Evolutionary conservation across 2,797 vertebrate species (phyloP).

Genomic region (Masticophis lateralis): DNA sequence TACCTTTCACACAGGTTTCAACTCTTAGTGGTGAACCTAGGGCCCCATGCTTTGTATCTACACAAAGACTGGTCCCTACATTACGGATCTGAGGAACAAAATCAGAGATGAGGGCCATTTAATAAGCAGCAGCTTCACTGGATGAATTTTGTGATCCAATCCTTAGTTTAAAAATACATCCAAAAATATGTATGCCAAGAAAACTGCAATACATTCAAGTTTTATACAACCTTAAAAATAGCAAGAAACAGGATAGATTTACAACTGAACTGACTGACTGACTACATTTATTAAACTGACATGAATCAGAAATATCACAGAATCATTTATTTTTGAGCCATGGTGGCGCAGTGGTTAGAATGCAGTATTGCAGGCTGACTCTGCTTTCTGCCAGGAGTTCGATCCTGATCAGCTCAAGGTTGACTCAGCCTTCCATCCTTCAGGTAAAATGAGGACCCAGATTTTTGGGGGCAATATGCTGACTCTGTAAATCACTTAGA

Average conservation of each 20-base stretch:
- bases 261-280: background rate
- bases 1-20: constrained; percentile 85
- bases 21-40: constrained; percentile 84
- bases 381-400: background rate
- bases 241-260: background rate
- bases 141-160: background rate
- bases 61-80: constrained; percentile 80
- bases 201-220: background rate
- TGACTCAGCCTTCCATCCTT: background rate
- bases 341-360: background rate
- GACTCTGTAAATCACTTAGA: background rate
- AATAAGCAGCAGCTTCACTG: background rate
- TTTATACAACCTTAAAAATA: background rate
- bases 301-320: background rate
- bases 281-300: background rate
- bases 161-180: background rate
- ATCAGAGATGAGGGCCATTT: background rate
- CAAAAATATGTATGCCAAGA: background rate
- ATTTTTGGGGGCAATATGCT: background rate
- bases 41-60: constrained; percentile 87
- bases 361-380: background rate
- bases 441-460: background rate
- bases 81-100: constrained; percentile 79
- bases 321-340: background rate
- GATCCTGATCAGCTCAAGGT: background rate